Base-by-base conservation (phyloP, 2,888 invertebrate species). In the Ethmia dodecea region DNA sequence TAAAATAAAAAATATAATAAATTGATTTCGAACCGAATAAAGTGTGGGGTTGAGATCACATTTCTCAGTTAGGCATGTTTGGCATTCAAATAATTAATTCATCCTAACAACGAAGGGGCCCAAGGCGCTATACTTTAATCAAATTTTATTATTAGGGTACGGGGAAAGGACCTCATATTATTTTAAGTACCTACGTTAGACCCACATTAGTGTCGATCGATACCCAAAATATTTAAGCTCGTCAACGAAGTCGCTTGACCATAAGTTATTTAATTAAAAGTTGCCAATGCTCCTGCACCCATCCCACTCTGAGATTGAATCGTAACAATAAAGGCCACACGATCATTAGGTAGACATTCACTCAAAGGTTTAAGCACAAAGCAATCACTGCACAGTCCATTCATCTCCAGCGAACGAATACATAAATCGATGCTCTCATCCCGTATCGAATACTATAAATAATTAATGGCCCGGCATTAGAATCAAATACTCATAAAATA, bases 401-500 rank as follows among this genome's bases (percentile, higher is more conserved):
- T 69, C 68, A 74, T 73, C 69, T 65, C 65, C 39, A 49, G 50
- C 60, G 59, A 64, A 68, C 68, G 64, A 61, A 67, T 69, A 71
- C 71, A 81, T 79, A 80, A 81, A 79, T 83, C 76, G 72, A 75
- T 68, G 65, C 64, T 66, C 67, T 67, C 70, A 68, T 77, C 75
- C 77, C 79, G 70, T 78, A 83, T 76, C 78, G 83, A 80, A 83
- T 79, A 79, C 78, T 81, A 79, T 83, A 78, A 81, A 84, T 83
- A 81, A 84, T 83, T 83, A 84, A 86, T 84, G 79, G 80, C 63
- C 73, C 67, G 55, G 72, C 72, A 86, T 86, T 84, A 84, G 84
- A 86, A 86, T 86, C 86, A 84, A 84, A 86, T 80, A 79, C 81
- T 80, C 84, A 84, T 84, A 84, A 86, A 86, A 86, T 83, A 86